Percentiles rank a stretch among this genome's conserved stretches.
Conservation (phyloP, 2,113 vertebrate species). For the Chaetodon auriga region DNA sequence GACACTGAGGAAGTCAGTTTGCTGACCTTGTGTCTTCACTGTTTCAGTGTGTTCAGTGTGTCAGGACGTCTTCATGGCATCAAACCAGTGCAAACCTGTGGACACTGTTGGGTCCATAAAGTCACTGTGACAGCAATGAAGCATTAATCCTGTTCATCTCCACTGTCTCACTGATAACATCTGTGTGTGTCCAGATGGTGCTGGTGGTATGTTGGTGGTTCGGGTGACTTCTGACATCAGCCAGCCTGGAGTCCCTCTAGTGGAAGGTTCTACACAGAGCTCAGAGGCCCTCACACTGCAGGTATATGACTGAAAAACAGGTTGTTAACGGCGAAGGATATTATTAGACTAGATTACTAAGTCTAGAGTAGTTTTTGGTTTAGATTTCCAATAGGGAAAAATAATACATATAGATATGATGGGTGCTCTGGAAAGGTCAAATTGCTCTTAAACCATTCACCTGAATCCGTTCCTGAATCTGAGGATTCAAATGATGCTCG, state of each 20-base stretch:
- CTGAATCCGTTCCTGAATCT: background rate
- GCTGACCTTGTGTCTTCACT: background rate
- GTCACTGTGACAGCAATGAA: background rate
- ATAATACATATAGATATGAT: no score
- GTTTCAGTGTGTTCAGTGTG: background rate
- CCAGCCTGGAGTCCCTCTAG: slow-evolving; percentile 57
- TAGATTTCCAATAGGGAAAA: background rate
- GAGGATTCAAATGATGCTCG: background rate
- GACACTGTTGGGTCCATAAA: no score
- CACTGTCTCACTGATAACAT: background rate
- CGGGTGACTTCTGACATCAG: slow-evolving; percentile 54
- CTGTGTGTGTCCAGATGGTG: slow-evolving; percentile 64
- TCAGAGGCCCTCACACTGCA: slow-evolving; percentile 43
- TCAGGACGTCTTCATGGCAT: background rate
- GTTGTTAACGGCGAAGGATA: background rate
- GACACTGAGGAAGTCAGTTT: background rate
- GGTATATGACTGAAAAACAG: slow-evolving; percentile 34
- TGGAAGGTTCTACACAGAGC: slow-evolving; percentile 47
- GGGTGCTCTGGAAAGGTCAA: background rate
- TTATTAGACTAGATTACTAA: background rate
- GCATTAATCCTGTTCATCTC: background rate
- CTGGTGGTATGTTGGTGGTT: slow-evolving; percentile 85
- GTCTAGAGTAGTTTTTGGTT: background rate
- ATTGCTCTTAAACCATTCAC: background rate
- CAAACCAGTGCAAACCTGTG: background rate